These are phyloP conservation scores for Euwallacea similis DNA, from an alignment of 1,140 invertebrate species.

Conservation along the genomic window DNA sequence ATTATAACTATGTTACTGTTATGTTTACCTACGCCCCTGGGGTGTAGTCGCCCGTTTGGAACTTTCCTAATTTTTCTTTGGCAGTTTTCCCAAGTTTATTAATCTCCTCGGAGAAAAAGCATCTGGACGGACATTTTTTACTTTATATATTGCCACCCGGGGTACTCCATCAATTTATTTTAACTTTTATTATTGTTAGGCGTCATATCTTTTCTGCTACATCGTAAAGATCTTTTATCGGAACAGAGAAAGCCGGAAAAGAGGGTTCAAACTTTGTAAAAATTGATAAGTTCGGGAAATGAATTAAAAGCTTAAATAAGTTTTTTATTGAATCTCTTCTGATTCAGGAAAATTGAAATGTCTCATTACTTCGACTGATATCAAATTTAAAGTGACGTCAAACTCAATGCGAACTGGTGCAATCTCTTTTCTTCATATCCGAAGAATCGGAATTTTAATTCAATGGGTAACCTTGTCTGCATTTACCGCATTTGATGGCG, in stretches of 20 bases:
- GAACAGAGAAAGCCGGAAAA: background rate
- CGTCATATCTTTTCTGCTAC: constrained; percentile 22
- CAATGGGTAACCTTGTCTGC: background rate
- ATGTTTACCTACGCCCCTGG: too few species aligned
- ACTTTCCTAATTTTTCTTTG: constrained; percentile 40
- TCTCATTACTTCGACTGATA: background rate
- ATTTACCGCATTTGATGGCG: background rate
- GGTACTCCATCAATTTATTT: constrained; percentile 39
- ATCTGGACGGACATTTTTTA: constrained; percentile 34
- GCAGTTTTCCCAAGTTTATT: constrained; percentile 39
- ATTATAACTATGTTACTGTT: too few species aligned
- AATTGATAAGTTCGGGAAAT: constrained; percentile 5
- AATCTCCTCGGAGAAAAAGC: constrained; percentile 34
- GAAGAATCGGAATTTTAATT: constrained; percentile 1
- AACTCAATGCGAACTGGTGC: constrained; percentile 13
- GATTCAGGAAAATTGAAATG: background rate
- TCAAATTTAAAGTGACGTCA: background rate
- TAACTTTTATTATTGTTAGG: constrained; percentile 38
- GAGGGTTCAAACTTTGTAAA: background rate
- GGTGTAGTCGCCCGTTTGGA: constrained; percentile 8
- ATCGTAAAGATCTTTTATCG: constrained; percentile 22
- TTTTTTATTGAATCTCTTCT: too few species aligned
- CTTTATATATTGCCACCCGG: constrained; percentile 35
- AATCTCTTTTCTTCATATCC: background rate
- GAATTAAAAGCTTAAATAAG: background rate